These are phyloP conservation scores for Drosophila azteca DNA, from an alignment of 1,140 invertebrate species.

Conservation along the genomic window DNA sequence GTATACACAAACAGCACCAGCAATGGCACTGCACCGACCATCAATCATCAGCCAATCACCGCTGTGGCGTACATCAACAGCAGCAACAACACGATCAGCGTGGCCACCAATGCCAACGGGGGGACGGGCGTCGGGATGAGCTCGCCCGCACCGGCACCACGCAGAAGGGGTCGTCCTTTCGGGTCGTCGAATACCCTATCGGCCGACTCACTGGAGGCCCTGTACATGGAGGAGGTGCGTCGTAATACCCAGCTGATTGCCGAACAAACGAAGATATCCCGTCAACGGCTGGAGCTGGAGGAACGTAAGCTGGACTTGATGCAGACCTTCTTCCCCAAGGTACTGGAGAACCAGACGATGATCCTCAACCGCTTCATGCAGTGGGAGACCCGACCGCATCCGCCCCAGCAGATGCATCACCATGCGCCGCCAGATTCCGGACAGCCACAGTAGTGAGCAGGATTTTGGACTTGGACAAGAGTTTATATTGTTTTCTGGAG, in stretches of 20 bases:
- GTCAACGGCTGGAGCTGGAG: constrained; percentile 67
- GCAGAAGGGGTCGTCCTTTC: constrained; percentile 64
- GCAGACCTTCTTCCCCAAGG: constrained; percentile 75
- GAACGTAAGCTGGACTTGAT: constrained; percentile 71
- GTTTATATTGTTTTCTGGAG: neutral
- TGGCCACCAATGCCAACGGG: constrained; percentile 59
- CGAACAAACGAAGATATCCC: constrained; percentile 70
- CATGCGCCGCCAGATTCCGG: constrained; percentile 9
- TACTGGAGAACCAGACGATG: constrained; percentile 68
- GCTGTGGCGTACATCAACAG: constrained; percentile 70
- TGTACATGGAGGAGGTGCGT: constrained; percentile 72
- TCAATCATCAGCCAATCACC: constrained; percentile 63
- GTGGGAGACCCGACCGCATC: constrained; percentile 14
- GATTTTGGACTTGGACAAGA: neutral
- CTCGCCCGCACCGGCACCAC: constrained; percentile 44
- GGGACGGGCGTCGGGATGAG: constrained; percentile 1
- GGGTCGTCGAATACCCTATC: constrained; percentile 55
- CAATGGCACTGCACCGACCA: constrained; percentile 21
- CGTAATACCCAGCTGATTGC: constrained; percentile 72
- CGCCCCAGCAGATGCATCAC: constrained; percentile 5
- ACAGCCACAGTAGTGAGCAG: constrained; percentile 34
- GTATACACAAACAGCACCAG: constrained; percentile 4
- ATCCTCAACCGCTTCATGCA: constrained; percentile 57
- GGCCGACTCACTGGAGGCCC: constrained; percentile 58
- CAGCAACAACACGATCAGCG: constrained; percentile 68